A percentile compares a stretch with the other conserved stretches of the same genome.
Evolutionary conservation across 2,797 vertebrate species (phyloP).

Genomic region (Cephalopachus bancanus): DNA sequence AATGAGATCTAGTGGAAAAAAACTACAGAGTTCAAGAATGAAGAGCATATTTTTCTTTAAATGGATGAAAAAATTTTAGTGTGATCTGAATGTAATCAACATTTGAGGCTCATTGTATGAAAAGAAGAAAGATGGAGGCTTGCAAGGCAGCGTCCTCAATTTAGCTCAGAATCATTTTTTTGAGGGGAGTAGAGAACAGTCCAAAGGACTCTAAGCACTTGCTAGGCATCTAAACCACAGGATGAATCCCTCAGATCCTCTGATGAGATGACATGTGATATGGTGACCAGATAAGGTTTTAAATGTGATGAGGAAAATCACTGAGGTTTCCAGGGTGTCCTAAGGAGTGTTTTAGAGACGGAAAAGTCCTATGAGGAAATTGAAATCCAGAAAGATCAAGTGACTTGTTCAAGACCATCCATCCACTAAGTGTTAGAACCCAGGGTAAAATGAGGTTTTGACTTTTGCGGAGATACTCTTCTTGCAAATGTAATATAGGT

Average conservation of each 20-base stretch:
- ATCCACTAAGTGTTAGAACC: neutral
- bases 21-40: constrained; percentile 1
- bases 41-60: constrained; percentile 42
- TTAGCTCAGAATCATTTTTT: constrained; percentile 12
- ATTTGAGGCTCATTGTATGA: constrained; percentile 55
- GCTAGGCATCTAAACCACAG: neutral
- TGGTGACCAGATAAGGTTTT: neutral
- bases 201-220: neutral
- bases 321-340: neutral
- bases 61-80: neutral
- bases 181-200: neutral
- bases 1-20: constrained; percentile 61
- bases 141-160: neutral
- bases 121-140: constrained; percentile 27
- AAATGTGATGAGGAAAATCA: neutral
- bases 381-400: neutral
- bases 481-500: neutral
- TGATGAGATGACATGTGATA: constrained; percentile 4
- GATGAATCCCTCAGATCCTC: neutral
- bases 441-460: neutral
- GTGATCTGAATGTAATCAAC: neutral
- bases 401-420: neutral
- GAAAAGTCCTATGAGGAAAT: constrained; percentile 10
- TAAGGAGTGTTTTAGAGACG: neutral
- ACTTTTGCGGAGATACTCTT: neutral